Evolutionary conservation across 2,113 vertebrate species (phyloP).

Genomic region (Zosterops japonicus): DNA sequence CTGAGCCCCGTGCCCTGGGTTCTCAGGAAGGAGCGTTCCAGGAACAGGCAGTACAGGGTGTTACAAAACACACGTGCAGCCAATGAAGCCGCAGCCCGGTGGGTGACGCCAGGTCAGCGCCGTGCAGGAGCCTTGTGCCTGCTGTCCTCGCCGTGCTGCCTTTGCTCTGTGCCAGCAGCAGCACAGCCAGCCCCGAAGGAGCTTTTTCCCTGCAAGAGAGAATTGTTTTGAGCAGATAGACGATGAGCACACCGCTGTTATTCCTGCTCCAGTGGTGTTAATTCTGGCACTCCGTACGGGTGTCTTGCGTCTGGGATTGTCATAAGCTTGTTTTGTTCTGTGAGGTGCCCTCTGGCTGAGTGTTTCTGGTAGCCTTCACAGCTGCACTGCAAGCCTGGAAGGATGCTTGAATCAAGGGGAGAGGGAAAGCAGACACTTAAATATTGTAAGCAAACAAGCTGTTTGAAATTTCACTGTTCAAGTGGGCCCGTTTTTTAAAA

Average conservation of each 20-base stretch:
- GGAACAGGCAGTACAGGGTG: constrained; percentile 25
- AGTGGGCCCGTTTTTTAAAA: background rate
- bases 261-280: background rate
- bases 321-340: background rate
- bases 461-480: background rate
- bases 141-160: background rate
- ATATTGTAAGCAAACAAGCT: background rate
- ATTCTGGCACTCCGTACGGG: accelerated
- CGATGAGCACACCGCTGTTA: accelerated
- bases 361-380: background rate
- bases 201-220: background rate
- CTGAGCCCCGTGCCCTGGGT: background rate
- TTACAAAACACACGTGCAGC: constrained; percentile 36
- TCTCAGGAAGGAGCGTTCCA: constrained; percentile 47
- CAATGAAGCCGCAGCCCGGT: background rate
- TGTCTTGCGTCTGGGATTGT: background rate
- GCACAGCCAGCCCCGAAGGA: background rate
- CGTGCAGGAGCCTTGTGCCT: background rate
- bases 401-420: background rate
- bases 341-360: background rate
- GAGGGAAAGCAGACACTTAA: background rate
- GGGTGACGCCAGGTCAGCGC: constrained; percentile 36
- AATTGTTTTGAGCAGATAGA: background rate
- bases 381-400: background rate
- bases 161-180: background rate